Base-by-base conservation (phyloP, 2,888 invertebrate species). In the Troglohyphantes excavatus region DNA sequence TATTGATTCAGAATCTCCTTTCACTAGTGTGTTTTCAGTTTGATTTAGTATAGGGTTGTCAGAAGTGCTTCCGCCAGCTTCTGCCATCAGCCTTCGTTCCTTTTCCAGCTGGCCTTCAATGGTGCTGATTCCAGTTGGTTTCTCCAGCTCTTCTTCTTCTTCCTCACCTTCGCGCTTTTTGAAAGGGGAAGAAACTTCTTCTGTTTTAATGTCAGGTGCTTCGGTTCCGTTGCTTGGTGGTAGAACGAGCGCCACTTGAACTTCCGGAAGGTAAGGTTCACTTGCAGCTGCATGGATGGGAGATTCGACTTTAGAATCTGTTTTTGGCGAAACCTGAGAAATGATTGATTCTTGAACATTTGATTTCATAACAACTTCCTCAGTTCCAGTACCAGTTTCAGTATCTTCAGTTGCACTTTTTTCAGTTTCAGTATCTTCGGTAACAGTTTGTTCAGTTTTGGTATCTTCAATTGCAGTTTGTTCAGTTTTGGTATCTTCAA, bases 101-200 rank as follows among this genome's bases (percentile, higher is more conserved):
- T 73, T 91, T 70, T 91, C 86, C 17, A 90, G 65, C 23, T 91
- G 90, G 0, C 91, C 91, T 81, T 91, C 90, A 21, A 91, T 91
- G 13, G 91, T 91, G 59, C 91, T 91, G 6, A 91, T 90, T 11
- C 85, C 90, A 82, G 91, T 70, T 46, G 85, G 81, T 46, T 81
- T 91, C 65, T 90, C 91, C 43, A 72, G 76, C 72, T 84, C 90
- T 68, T 75, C 91, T 43, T 91, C 91, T 65, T 87, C 90, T 21
- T 87, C 86, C 53, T 91, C 91, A 29, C 27, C 73, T 33, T 91
- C 83, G 5, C 39, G 72, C 65, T 78, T 23, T 43, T 79, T 81
- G 46, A 59, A 78, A 21, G 61, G 61, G 6, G 70, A 33, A n/a
- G 72, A 43, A 19, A 19, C 75, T 72, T 53, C 26, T 17, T 26